These are phyloP conservation scores for Drosophila antonietae DNA, from an alignment of 2,888 invertebrate genomes.

Conservation along the genomic window DNA sequence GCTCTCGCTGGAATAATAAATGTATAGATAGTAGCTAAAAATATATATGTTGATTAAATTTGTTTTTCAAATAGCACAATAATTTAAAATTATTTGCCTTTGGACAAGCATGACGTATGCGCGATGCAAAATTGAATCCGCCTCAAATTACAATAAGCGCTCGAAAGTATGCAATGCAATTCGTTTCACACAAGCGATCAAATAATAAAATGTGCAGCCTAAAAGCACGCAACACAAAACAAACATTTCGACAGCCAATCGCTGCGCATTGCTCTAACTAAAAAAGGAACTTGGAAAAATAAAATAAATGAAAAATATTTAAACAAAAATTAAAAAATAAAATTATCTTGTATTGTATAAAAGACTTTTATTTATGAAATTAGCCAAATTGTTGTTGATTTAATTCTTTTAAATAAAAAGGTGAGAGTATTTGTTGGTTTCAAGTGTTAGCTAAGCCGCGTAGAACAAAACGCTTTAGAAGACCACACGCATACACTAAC, in stretches of 20 bases:
- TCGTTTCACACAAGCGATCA: slow-evolving; percentile 19
- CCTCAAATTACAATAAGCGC: slow-evolving; percentile 42
- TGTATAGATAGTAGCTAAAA: neutral
- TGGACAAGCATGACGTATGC: slow-evolving; percentile 32
- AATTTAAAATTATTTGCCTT: slow-evolving; percentile 3
- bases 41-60: neutral
- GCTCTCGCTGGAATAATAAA: neutral
- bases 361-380: neutral
- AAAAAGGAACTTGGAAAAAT: too few species aligned
- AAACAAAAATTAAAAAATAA: neutral
- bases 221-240: slow-evolving; percentile 45
- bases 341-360: neutral
- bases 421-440: slow-evolving; percentile 31
- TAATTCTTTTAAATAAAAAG: neutral
- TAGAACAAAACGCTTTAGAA: slow-evolving; percentile 51
- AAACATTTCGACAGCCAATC: slow-evolving; percentile 12
- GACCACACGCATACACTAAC: slow-evolving; percentile 29
- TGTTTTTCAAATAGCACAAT: neutral
- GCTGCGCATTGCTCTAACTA: neutral
- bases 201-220: slow-evolving; percentile 39
- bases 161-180: slow-evolving; percentile 53
- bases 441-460: slow-evolving; percentile 27
- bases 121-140: slow-evolving; percentile 12
- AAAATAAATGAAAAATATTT: too few species aligned
- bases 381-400: neutral